Base-by-base conservation (phyloP, 2,113 vertebrate genomes). In the Eolophus roseicapilla region DNA sequence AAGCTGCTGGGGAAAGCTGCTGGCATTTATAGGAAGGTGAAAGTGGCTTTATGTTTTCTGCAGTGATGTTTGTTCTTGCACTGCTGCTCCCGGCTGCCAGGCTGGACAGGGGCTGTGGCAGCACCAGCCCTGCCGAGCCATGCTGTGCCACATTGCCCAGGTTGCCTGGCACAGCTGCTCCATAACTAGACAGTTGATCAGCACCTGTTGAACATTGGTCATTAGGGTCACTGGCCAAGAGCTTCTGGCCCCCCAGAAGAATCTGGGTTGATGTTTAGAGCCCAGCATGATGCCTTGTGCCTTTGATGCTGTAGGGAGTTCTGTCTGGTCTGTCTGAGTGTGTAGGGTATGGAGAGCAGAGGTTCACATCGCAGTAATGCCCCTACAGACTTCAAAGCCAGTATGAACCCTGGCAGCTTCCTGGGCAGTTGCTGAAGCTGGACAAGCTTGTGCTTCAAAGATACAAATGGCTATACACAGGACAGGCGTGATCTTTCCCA, bases 221-320 rank as follows among this genome's bases (percentile, higher is more conserved):
- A 5, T 41, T 41, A n/a, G 21, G 57, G 63, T 64, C 68, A 77
- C 69, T 39, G 49, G 49, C 69, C 37, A 59, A 41, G 73, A 68
- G 43, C 39, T 59, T 23, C 65, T 75, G 82, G 41, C 46, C 23
- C 37, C 69, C 53, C 55, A 47, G 35, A 78, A 46, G 64, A 17
- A 78, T 16, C 63, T 65, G 49, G 19, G 17, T n/a, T 70, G 35
- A 14, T 35, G 37, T 57, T 57, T 37, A 33, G 70, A 39, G 64
- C 29, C 16, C 0, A 0, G 44, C 78, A 52, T 0, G 7, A 31
- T 55, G 35, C 64, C 33, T 13, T 18, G 31, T 76, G 73, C 20
- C 2, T 28, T 49, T 78, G 46, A 35, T 78, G 63, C 70, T 35
- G 50, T 19, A 57, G 35, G 12, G 33, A 67, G 11, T n/a, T 15